Conservation (phyloP, 2,113 vertebrate species). For the Labrus mixtus region DNA sequence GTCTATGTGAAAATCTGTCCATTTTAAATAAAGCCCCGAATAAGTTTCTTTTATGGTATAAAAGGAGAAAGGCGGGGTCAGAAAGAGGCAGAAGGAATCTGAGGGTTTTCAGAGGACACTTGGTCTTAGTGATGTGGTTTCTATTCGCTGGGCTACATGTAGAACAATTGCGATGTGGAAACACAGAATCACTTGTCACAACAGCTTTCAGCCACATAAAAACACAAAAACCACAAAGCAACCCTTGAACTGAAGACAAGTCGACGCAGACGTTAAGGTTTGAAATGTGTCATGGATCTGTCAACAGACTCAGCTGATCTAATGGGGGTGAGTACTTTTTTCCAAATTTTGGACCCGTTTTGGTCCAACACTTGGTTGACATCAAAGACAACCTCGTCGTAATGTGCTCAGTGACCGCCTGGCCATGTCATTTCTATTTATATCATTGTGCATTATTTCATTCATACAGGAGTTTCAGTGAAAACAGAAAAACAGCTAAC, state of each 20-base stretch:
- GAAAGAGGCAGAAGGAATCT: not conserved
- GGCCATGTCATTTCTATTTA: too few relatives aligned
- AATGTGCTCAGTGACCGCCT: too few relatives aligned
- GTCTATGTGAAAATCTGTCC: conserved; percentile 14
- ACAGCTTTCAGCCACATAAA: not conserved
- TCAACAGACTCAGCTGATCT: not conserved
- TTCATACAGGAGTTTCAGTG: too few relatives aligned
- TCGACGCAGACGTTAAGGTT: not conserved
- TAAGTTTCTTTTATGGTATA: not conserved
- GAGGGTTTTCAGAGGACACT: too few relatives aligned
- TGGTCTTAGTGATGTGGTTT: not conserved
- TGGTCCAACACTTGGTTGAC: too few relatives aligned
- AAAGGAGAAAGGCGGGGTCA: not conserved
- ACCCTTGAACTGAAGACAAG: too few relatives aligned
- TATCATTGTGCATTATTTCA: too few relatives aligned
- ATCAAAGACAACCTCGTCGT: too few relatives aligned
- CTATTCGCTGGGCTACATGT: not conserved
- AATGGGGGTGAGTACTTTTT: not conserved
- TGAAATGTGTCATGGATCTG: not conserved
- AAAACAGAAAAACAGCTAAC: too few relatives aligned
- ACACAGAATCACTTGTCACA: not conserved
- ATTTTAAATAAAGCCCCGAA: not conserved
- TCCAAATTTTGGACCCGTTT: not conserved
- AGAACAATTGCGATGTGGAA: not conserved
- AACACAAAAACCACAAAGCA: not conserved